Evolutionary conservation across 1,140 invertebrate species (phyloP), one percentile per base, ranked within the genome.

Genomic region (Brachionus rotundiformis): DNA sequence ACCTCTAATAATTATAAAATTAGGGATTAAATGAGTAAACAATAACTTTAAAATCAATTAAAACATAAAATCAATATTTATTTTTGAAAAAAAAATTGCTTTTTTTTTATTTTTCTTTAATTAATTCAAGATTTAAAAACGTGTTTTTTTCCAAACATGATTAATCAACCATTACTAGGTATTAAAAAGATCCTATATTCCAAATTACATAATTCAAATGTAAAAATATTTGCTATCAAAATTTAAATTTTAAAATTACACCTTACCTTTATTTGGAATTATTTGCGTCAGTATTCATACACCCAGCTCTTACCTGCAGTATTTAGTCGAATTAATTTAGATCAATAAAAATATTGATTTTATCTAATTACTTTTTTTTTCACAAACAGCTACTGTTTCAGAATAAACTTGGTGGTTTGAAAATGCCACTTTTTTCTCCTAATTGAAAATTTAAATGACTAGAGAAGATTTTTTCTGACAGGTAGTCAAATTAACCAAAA

Each of bases 311-410:
- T 54, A 54, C 47, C 47, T 54, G 47, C n/a, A 54, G 23, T 54
- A 25, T 54, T 54, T 54, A 54, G 19, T 16, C 23, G 2, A 19
- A 19, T 54, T 23, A 4, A 54, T 54, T 54, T 54, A 54, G 47
- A 54, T 54, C 47, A 54, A 54, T 54, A 23, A 54, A 54, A 54
- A 54, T 54, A 54, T 54, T 54, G 47, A 54, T 54, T 54, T 54
- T 54, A 54, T 54, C 47, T 54, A 54, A 54, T 54, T 54, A 19
- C 47, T 54, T 54, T 54, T 54, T 54, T 54, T 54, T 16, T 54
- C 47, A 54, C 47, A 16, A 25, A 54, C 47, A 54, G 47, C 47
- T 54, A 54, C 47, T 54, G 47, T 54, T 54, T 54, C 47, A 25
- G 19, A 54, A 19, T 8, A 54, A 54, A 54, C 47, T 54, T 54